Conservation (phyloP, 2,888 invertebrate species). For the Limnephilus marmoratus region DNA sequence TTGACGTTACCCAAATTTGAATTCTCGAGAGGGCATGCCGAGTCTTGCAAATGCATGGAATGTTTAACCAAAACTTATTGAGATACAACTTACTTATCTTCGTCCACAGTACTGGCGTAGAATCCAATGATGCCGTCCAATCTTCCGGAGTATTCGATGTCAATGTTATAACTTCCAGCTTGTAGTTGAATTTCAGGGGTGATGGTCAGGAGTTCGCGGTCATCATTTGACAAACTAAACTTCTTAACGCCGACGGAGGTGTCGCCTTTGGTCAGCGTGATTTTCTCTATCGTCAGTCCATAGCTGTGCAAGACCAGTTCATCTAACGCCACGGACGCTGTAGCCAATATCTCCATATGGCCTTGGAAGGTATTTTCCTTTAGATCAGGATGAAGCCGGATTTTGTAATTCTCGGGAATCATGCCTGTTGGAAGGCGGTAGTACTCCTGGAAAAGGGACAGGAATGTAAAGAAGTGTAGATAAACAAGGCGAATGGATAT, state of each 20-base stretch:
- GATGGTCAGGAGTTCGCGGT: conserved; percentile 73
- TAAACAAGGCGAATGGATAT: background rate
- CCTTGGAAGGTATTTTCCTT: conserved; percentile 78
- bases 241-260: too few species aligned
- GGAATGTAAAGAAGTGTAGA: background rate
- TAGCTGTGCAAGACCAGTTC: conserved; percentile 80
- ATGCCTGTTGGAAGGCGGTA: conserved; percentile 79
- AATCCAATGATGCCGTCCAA: conserved; percentile 78
- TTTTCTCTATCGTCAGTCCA: conserved; percentile 74
- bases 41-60: background rate
- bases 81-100: conserved; percentile 70
- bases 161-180: conserved; percentile 71
- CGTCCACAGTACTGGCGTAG: conserved; percentile 78
- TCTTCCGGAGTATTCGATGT: conserved; percentile 75
- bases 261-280: background rate
- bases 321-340: conserved; percentile 70
- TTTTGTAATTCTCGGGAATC: conserved; percentile 81
- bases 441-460: conserved; percentile 67
- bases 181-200: conserved; percentile 69
- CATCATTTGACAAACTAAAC: conserved; percentile 66
- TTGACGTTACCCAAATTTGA: too few species aligned
- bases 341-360: conserved; percentile 74
- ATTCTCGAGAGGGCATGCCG: too few species aligned
- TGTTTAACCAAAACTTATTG: background rate
- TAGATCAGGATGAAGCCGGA: conserved; percentile 82